A percentile compares a stretch with the other conserved stretches of the same genome.
These are phyloP conservation scores for Temnothorax curvispinosus DNA, from an alignment of 1,140 invertebrate species.

Conservation along the genomic window DNA sequence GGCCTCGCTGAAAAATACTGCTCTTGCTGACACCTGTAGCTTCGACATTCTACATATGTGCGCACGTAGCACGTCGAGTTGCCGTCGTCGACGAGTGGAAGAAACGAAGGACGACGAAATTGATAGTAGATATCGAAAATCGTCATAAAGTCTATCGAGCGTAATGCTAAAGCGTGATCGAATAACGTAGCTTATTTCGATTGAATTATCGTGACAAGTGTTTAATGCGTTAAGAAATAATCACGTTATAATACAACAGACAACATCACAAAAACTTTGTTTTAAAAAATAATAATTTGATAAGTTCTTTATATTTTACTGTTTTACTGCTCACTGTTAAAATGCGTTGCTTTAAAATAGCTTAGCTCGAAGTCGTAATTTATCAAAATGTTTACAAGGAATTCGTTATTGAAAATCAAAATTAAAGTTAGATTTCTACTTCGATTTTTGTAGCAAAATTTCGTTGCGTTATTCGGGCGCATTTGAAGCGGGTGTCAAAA, in stretches of 20 bases:
- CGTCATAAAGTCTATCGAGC: constrained; percentile 56
- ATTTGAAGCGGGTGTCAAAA: background rate
- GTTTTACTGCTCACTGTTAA: background rate
- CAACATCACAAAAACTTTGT: background rate
- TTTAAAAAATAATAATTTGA: background rate
- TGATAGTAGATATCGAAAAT: constrained; percentile 65
- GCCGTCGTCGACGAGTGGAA: constrained; percentile 59
- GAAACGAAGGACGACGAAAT: constrained; percentile 67
- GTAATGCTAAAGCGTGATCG: background rate
- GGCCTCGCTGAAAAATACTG: constrained; percentile 84
- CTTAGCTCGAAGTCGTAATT: background rate
- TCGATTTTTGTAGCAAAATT: background rate
- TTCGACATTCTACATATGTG: constrained; percentile 84
- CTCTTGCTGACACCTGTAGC: constrained; percentile 86
- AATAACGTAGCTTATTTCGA: background rate
- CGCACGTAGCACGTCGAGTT: constrained; percentile 66
- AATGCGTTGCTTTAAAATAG: background rate
- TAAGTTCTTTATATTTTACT: too few relatives aligned
- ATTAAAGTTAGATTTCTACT: background rate
- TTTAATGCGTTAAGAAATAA: background rate
- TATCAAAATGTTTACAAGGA: background rate
- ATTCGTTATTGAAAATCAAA: background rate
- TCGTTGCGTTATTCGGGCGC: background rate
- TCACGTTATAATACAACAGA: background rate
- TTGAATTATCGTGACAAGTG: background rate